These are phyloP conservation scores for Rhinolophus ferrumequinum DNA, from an alignment of 2,113 vertebrate genomes.

Conservation along the genomic window DNA sequence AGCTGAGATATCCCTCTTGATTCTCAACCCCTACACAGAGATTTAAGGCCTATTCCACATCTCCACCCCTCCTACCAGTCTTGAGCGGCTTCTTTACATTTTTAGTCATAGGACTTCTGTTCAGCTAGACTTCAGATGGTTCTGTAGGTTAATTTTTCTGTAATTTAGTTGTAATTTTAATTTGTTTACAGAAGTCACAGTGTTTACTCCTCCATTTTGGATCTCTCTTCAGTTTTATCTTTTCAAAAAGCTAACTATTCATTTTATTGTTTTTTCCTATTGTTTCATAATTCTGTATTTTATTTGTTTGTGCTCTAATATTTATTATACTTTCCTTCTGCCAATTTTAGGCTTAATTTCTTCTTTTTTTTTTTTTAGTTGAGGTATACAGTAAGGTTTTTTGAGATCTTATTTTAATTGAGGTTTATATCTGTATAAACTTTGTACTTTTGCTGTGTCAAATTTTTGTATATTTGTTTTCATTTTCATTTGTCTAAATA, in stretches of 20 bases:
- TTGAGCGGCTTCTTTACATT: too few relatives aligned
- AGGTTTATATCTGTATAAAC: not conserved
- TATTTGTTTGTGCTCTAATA: not conserved
- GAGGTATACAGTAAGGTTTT: not conserved
- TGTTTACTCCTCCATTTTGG: too few relatives aligned
- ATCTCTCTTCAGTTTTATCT: not conserved
- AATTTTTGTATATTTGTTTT: not conserved
- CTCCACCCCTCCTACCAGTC: too few relatives aligned
- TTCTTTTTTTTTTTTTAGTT: not conserved
- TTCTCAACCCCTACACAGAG: too few relatives aligned
- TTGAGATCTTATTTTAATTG: not conserved
- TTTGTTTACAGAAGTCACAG: too few relatives aligned
- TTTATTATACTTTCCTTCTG: not conserved
- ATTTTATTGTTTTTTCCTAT: not conserved
- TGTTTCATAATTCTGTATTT: not conserved
- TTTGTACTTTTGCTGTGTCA: not conserved
- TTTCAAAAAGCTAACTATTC: not conserved
- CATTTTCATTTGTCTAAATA: not conserved
- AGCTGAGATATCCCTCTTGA: too few relatives aligned
- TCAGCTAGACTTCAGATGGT: too few relatives aligned
- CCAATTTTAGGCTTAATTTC: not conserved
- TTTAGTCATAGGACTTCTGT: too few relatives aligned
- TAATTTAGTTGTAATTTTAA: too few relatives aligned
- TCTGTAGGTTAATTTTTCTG: too few relatives aligned
- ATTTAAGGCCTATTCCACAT: too few relatives aligned